Conservation (phyloP, 1,140 invertebrate genomes). For the Marisa cornuarietis region DNA sequence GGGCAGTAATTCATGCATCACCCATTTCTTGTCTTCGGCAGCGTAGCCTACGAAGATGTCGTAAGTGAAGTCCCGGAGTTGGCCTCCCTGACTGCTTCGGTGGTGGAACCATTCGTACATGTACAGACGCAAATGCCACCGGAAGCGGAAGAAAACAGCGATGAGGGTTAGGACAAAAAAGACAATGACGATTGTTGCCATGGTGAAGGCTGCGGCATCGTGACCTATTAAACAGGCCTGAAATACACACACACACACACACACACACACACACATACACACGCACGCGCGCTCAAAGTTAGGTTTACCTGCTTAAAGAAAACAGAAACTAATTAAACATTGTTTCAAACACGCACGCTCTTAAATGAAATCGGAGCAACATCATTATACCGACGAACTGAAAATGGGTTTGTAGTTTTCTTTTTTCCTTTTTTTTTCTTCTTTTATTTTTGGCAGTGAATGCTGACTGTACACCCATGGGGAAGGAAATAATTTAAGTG, state of each 20-base stretch:
- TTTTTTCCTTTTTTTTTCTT: not conserved
- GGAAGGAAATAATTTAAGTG: too few species aligned
- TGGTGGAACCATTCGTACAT: not conserved
- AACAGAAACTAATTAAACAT: not conserved
- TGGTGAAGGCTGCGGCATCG: not conserved
- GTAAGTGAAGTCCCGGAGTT: not conserved
- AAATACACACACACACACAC: not conserved
- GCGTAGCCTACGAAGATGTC: constrained; percentile 36
- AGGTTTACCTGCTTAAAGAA: not conserved
- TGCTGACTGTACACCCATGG: not conserved
- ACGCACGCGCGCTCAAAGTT: too few species aligned
- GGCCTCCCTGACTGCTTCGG: too few species aligned
- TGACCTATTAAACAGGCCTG: constrained; percentile 1
- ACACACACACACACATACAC: too few species aligned
- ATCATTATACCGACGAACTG: not conserved
- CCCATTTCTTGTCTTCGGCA: constrained; percentile 30
- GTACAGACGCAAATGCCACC: constrained; percentile 2
- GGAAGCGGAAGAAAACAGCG: not conserved
- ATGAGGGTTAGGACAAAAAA: not conserved
- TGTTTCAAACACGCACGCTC: not conserved
- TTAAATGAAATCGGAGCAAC: not conserved
- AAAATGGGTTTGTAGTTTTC: not conserved
- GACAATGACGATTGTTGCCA: not conserved
- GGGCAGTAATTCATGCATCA: constrained; percentile 22
- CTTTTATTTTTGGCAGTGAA: not conserved